Conservation (phyloP, 2,888 invertebrate species). For the Amphipoea lucens region DNA sequence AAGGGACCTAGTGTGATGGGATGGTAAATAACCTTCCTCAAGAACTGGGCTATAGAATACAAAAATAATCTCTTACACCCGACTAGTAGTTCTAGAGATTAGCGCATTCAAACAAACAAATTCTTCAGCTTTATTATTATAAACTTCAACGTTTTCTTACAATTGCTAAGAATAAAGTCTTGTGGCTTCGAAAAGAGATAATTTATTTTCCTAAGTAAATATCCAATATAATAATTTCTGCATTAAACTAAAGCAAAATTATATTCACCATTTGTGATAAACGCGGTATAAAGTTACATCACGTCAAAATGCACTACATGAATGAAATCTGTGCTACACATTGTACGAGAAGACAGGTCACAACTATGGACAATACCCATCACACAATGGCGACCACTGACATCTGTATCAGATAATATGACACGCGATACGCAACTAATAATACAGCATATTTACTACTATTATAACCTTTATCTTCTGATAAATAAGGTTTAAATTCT, state of each 20-base stretch:
- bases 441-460: slow-evolving; percentile 15
- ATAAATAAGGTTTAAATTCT: slow-evolving; percentile 48
- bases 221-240: background rate
- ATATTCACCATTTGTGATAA: background rate
- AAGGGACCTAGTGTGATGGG: no score
- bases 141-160: background rate
- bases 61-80: no score
- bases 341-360: slow-evolving; percentile 50
- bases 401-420: slow-evolving; percentile 73
- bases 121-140: no score
- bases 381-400: slow-evolving; percentile 62
- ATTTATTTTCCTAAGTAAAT: background rate
- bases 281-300: slow-evolving; percentile 19
- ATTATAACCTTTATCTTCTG: slow-evolving; percentile 7
- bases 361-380: slow-evolving; percentile 50
- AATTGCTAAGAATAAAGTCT: background rate
- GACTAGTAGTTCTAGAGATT: no score
- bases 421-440: slow-evolving; percentile 61
- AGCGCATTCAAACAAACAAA: no score
- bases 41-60: no score
- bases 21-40: no score
- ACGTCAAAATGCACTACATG: slow-evolving; percentile 26
- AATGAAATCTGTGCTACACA: slow-evolving; percentile 49
- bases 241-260: slow-evolving; percentile 13
- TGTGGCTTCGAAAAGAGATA: background rate